These are phyloP conservation scores for Himantopus leucocephalus DNA, from an alignment of 2,113 vertebrate genomes.

Conservation along the genomic window DNA sequence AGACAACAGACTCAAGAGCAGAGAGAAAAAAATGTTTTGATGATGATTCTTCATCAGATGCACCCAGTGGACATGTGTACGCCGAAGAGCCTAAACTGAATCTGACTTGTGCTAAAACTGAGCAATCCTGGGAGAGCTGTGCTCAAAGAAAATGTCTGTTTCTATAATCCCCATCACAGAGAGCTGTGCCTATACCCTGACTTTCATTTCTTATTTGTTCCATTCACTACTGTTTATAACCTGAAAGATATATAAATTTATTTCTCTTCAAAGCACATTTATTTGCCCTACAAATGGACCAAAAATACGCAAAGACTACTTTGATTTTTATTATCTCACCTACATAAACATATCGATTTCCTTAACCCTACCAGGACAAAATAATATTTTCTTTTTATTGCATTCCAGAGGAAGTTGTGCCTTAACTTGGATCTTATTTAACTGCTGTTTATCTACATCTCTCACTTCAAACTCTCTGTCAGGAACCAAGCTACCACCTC, in stretches of 20 bases:
- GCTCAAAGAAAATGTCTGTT: neutral
- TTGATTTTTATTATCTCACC: slow-evolving; percentile 36
- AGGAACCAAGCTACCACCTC: neutral
- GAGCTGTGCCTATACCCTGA: neutral
- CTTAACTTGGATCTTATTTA: slow-evolving; percentile 7
- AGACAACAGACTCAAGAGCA: neutral
- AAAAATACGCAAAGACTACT: slow-evolving; percentile 16
- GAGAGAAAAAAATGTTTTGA: neutral
- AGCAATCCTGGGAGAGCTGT: neutral
- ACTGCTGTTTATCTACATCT: neutral
- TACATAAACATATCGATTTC: neutral
- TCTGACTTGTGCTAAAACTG: neutral
- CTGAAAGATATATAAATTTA: neutral
- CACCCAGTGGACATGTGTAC: neutral
- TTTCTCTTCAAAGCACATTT: neutral
- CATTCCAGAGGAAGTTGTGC: neutral
- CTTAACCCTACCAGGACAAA: neutral
- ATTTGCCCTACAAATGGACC: neutral
- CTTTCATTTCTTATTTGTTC: neutral
- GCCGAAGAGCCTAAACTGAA: neutral
- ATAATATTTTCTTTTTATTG: slow-evolving; percentile 22
- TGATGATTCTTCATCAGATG: neutral
- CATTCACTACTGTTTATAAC: neutral
- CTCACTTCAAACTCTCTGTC: neutral
- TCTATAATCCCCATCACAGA: neutral